Base-by-base conservation (phyloP, 1,140 invertebrate species). In the roundworm (Caenorhabditis elegans) region DNA sequence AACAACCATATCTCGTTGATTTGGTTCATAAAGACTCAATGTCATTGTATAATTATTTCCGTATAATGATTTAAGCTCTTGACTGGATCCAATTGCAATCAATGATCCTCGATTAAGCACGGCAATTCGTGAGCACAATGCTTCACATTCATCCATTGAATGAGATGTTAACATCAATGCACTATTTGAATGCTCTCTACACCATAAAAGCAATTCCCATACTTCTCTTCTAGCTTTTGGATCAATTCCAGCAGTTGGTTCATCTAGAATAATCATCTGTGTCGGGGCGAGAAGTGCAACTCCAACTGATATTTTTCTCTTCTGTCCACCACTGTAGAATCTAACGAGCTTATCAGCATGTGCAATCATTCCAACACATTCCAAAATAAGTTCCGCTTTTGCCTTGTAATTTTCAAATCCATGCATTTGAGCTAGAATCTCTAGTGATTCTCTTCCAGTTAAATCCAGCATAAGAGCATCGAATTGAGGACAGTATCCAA, bases 401-500 rank as follows among this genome's bases (percentile, higher is more conserved):
- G 31, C 48, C 8, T 55, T 1, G 15, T 47, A 49, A 65, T 76
- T n/a, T 15, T 48, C 19, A 46, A 92, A 90, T 34, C 89, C 89
- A 3, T 90, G 86, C 6, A 93, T 91, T n/a, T 92, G 90, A 17
- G 77, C 87, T 79, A 92, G 91, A 82, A 92, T 87, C 19, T 89
- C 46, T 26, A 77, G 13, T 10, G 90, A 91, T 86, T 92, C 91
- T 86, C 90, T 86, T 6, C 89, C 90, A n/a, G 90, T 92, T 3
- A 92, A 86, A 28, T 91, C 88, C 26, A 90, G 90, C 77, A 91
- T 86, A 8, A 92, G 86, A 6, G 10, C 91, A 2, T 47, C 87
- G 87, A 93, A 94, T 90, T 95, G 94, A 15, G 94, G 94, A 90
- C 94, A 95, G 86, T 95, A 95, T 17, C 94, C 93, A 82, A 95